These are phyloP conservation scores for Scotopteryx bipunctaria DNA, from an alignment of 2,888 invertebrate species.

Conservation along the genomic window DNA sequence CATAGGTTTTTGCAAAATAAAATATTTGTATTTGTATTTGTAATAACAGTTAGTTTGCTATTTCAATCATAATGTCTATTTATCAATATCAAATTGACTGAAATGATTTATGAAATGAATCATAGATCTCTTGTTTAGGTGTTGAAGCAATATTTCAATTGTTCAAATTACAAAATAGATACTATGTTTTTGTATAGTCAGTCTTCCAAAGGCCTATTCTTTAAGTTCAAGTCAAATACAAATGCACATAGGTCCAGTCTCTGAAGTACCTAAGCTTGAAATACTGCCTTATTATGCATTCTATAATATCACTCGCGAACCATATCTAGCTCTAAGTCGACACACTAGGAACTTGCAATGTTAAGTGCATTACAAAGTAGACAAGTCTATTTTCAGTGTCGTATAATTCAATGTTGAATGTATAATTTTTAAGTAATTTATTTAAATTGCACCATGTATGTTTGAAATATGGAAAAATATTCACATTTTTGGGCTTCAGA, in stretches of 20 bases:
- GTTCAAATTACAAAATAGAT: too few species aligned
- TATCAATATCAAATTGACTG: background rate
- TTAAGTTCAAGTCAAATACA: too few species aligned
- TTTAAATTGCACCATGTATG: background rate
- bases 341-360: slow-evolving; percentile 9
- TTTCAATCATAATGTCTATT: slow-evolving; percentile 6
- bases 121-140: background rate
- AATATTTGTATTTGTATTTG: too few species aligned
- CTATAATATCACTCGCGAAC: slow-evolving; percentile 15
- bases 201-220: too few species aligned
- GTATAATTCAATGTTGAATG: background rate
- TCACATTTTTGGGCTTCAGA: too few species aligned
- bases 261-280: slow-evolving; percentile 14
- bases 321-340: slow-evolving; percentile 14
- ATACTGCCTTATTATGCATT: slow-evolving; percentile 21
- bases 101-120: background rate
- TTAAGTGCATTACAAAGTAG: slow-evolving; percentile 17
- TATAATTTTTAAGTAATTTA: background rate
- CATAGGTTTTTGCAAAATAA: too few species aligned
- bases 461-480: too few species aligned
- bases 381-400: slow-evolving; percentile 6
- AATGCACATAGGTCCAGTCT: too few species aligned
- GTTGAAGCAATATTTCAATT: background rate
- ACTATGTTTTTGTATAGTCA: too few species aligned
- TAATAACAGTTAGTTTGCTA: too few species aligned